These are phyloP conservation scores for Drosophila neutralis DNA, from an alignment of 2,888 invertebrate genomes.

Conservation along the genomic window DNA sequence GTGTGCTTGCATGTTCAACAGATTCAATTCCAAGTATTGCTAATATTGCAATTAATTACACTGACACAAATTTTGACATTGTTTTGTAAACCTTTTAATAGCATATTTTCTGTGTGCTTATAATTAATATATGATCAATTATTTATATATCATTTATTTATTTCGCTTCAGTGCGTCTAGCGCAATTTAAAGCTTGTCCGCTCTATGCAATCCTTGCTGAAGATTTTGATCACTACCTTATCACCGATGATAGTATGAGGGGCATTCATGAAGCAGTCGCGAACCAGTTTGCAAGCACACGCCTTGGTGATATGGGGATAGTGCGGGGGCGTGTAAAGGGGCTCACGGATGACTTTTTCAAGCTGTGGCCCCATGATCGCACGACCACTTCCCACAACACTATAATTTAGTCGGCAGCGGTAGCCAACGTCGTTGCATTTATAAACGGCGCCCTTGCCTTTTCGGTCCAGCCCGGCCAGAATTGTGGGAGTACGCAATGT, in stretches of 20 bases:
- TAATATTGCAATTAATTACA: conserved; percentile 42
- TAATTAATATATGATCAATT: too few species aligned
- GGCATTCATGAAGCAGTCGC: neutral
- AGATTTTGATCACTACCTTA: neutral
- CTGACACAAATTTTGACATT: neutral
- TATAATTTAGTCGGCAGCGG: neutral
- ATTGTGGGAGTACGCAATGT: neutral
- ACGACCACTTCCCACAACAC: neutral
- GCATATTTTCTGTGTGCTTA: neutral
- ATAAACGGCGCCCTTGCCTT: neutral
- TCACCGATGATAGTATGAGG: neutral
- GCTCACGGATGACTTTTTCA: neutral
- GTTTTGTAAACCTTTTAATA: neutral
- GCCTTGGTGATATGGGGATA: neutral
- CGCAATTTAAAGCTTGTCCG: neutral
- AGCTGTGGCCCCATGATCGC: neutral
- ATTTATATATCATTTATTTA: too few species aligned
- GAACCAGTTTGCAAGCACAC: neutral
- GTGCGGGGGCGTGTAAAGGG: too few species aligned
- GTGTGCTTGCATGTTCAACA: conserved; percentile 13
- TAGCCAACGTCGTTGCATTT: neutral
- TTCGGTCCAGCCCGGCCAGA: neutral
- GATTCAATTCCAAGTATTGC: conserved; percentile 11
- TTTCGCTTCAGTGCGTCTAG: neutral
- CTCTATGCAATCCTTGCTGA: neutral